These are phyloP conservation scores for Drosophila pseudotakahashii DNA, from an alignment of 2,888 invertebrate genomes.

Conservation along the genomic window DNA sequence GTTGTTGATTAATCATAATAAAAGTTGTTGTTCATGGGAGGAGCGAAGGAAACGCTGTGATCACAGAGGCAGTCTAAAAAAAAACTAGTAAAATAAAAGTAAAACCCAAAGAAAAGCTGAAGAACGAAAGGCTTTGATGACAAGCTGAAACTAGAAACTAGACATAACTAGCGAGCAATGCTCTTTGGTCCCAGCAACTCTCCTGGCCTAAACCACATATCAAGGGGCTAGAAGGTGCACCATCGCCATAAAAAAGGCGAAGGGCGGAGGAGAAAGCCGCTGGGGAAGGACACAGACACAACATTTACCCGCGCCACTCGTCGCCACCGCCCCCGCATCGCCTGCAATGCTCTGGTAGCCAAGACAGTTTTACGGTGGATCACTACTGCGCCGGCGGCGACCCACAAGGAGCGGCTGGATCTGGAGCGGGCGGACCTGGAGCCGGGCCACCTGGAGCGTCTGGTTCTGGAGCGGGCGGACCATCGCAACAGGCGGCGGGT, in stretches of 20 bases:
- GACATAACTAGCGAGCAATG: constrained; percentile 15
- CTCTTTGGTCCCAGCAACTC: not conserved
- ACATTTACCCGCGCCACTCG: constrained; percentile 85
- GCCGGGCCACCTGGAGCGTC: constrained; percentile 42
- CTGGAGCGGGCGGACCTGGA: constrained; percentile 36
- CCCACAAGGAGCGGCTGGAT: constrained; percentile 65
- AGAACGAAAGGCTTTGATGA: constrained; percentile 11
- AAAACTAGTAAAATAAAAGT: not conserved
- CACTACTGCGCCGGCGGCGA: constrained; percentile 84
- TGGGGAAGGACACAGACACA: constrained; percentile 65
- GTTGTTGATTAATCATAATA: constrained; percentile 42
- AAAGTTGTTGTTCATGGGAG: constrained; percentile 9
- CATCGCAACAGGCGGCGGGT: constrained; percentile 20
- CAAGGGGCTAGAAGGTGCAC: constrained; percentile 44
- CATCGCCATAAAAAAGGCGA: not conserved
- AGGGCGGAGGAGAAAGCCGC: constrained; percentile 1
- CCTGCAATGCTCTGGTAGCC: constrained; percentile 85
- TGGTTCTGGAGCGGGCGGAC: constrained; percentile 10
- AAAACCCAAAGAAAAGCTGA: not conserved
- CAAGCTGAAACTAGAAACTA: constrained; percentile 5
- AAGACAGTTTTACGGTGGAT: constrained; percentile 85
- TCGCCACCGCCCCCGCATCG: constrained; percentile 85
- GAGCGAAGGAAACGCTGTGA: constrained; percentile 41
- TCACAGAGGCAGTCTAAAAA: constrained; percentile 6
- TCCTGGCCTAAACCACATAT: constrained; percentile 48